Percentiles rank a stretch among this genome's conserved stretches.
Conservation (phyloP, 2,113 vertebrate genomes). For the Carassius auratus region DNA sequence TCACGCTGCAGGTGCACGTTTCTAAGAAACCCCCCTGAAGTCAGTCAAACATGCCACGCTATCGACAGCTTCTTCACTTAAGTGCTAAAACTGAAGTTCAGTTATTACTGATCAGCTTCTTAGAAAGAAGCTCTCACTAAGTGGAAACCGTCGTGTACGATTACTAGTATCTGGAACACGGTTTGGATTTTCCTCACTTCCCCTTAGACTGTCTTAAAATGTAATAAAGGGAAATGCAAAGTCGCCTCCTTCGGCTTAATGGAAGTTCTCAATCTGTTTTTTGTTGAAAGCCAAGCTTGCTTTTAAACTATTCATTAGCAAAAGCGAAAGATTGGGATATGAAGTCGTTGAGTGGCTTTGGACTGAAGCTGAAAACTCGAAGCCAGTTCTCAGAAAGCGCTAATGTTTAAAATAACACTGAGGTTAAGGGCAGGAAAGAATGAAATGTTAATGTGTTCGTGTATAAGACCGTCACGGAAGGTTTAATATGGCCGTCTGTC, state of each 20-base stretch:
- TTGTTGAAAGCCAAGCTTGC: constrained; percentile 5
- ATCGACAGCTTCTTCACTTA: background rate
- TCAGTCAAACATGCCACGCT: background rate
- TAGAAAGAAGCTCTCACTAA: background rate
- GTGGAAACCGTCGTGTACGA: background rate
- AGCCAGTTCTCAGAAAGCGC: background rate
- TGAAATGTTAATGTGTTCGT: background rate
- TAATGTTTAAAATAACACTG: constrained; percentile 1
- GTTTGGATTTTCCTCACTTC: constrained; percentile 14
- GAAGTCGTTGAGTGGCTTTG: background rate
- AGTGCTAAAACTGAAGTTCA: background rate
- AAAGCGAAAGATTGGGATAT: background rate
- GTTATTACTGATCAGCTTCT: constrained; percentile 4
- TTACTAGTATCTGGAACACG: background rate
- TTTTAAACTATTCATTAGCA: constrained; percentile 37
- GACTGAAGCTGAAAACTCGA: background rate
- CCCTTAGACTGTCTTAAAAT: constrained; percentile 6
- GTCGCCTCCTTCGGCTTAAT: constrained; percentile 13
- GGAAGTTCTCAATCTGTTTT: constrained; percentile 10
- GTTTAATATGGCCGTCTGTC: background rate
- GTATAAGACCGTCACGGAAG: background rate
- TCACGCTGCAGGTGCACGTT: background rate
- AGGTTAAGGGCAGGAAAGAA: background rate
- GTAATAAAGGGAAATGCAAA: constrained; percentile 23
- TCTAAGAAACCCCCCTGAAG: background rate